phyloP scores from a whole-genome alignment of 1,140 invertebrate genomes.

The Dendrolimus punctatus region DNA sequence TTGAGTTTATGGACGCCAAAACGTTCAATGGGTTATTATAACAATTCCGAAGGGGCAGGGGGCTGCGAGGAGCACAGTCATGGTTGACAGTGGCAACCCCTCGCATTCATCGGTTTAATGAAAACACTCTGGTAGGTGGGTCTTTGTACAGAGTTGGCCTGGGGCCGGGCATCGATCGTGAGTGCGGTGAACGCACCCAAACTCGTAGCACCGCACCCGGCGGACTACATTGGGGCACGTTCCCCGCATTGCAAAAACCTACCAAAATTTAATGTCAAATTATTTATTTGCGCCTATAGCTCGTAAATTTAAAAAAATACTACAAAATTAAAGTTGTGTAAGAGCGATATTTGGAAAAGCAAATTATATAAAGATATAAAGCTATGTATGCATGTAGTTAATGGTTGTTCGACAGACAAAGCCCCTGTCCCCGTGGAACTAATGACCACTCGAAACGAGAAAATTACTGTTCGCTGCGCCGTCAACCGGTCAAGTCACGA shows the following conservation, averaged over 20 bases:
- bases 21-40: no score
- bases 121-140: slow-evolving; percentile 32
- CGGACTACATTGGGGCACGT: slow-evolving; percentile 23
- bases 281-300: no score
- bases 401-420: slow-evolving; percentile 49
- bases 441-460: slow-evolving; percentile 61
- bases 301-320: no score
- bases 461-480: slow-evolving; percentile 48
- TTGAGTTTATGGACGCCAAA: slow-evolving; percentile 1
- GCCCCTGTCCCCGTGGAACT: slow-evolving; percentile 50
- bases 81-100: slow-evolving; percentile 19
- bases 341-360: no score
- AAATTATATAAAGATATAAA: no score
- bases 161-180: slow-evolving; percentile 49
- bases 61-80: slow-evolving; percentile 14
- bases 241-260: slow-evolving; percentile 26
- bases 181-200: slow-evolving; percentile 55
- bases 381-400: slow-evolving; percentile 42
- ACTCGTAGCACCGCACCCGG: slow-evolving; percentile 37
- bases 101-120: slow-evolving; percentile 28
- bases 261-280: slow-evolving; percentile 9
- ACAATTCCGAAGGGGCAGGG: no score
- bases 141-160: slow-evolving; percentile 30
- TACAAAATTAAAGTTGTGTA: no score
- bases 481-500: slow-evolving; percentile 51